Base-by-base conservation (phyloP, 1,140 invertebrate species). In the Micrasema minimum region DNA sequence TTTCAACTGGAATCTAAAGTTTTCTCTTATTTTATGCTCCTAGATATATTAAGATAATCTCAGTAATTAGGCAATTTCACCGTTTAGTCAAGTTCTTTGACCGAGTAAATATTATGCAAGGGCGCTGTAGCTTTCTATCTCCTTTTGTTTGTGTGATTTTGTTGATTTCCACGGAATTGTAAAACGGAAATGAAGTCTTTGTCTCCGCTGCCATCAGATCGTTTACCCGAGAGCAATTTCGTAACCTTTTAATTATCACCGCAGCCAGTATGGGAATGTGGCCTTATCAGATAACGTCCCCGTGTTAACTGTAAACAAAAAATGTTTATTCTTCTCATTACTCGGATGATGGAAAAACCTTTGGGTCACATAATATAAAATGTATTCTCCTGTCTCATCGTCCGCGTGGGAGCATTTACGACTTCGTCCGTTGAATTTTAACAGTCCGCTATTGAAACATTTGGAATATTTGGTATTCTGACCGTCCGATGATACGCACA, bases 191-290 rank as follows among this genome's bases (percentile, higher is more conserved):
- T 31, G 3, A 31, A 18, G 37, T 16, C 55, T 59, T 59, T 59
- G 55, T 59, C 55, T 59, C 23, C 23, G 37, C 31, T 41, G 55
- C 16, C 55, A 59, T 59, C 55, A 14, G 31, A 11, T 14, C 18
- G 55, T 59, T n/a, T 18, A 59, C 48, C 7, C 16, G 35, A 59
- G 37, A 20, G 20, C 37, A 14, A n/a, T 59, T 59, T 59, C 37
- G 55, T 59, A 59, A 59, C 55, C 35, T 41, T 59, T 59, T 59
- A 59, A 59, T 59, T 59, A 59, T 59, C 55, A 18, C 55, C 55
- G 55, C 35, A 20, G 55, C 31, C 55, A 4, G 18, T 41, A 59
- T 59, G 55, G 55, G 37, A 59, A 59, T 59, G 37, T 22, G 12
- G 35, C 37, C 14, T 59, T 59, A 59, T 59, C 55, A 41, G 55